Evolutionary conservation across 2,888 invertebrate species (phyloP), one percentile per base, ranked within the genome.

Genomic region (Ennomos erosarius): DNA sequence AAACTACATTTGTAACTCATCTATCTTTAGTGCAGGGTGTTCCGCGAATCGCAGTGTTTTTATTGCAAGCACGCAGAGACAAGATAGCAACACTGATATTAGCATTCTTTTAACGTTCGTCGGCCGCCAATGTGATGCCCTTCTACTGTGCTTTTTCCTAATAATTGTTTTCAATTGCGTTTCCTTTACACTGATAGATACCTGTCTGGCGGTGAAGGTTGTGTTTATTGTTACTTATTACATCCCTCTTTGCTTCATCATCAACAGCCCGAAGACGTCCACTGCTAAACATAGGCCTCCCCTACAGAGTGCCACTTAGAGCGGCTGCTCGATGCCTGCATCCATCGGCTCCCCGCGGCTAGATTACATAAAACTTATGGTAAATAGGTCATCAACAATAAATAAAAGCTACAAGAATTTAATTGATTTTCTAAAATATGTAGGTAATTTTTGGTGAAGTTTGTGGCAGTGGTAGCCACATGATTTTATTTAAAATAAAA

Each of bases 41-140:
- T 68, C 76, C 73, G 52, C 50, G 63, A 74, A 65, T 47, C 44
- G 40, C 51, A 16, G 12, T 63, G 47, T 74, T 72, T 71, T 70
- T 68, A 73, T 69, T 69, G 63, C 56, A 56, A 64, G 52, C 68
- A 71, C 63, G 69, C 65, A 66, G 42, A 53, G 8, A 37, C 35
- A 37, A 44, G 44, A 48, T 61, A 55, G 50, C 38, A 47, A 50
- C 40, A 9, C 9, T 16, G 40, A 50, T 50, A 62, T 78, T 76
- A 69, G 59, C 62, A 80, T 81, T 78, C 80, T 65, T 52, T 16
- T 36, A 35, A 13, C 52, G 68, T 73, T 59, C 60, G 26, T 51
- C 52, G 35, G 33, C 39, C 11, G 36, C 44, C 66, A 73, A 76
- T 78, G 76, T 47, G 69, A 56, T 65, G 72, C 69, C 75, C 75